These are phyloP conservation scores for Apodemus agrarius DNA, from an alignment of 2,797 vertebrate species.

Conservation along the genomic window DNA sequence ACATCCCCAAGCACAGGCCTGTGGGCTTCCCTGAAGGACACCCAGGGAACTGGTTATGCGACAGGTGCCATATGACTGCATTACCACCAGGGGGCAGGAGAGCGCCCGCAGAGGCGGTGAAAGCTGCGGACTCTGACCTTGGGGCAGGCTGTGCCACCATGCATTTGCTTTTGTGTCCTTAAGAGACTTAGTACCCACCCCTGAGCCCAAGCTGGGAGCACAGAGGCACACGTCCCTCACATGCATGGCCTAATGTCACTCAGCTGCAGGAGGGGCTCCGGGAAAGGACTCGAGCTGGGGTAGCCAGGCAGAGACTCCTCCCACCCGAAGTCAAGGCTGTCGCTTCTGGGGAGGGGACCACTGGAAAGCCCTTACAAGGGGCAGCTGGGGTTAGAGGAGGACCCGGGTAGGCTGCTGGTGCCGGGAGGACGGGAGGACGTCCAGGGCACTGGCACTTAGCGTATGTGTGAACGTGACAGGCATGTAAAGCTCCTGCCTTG, in stretches of 20 bases:
- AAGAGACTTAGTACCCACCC: not conserved
- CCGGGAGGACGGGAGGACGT: not conserved
- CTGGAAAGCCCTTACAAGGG: not conserved
- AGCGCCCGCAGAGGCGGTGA: not conserved
- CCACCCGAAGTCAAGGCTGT: not conserved
- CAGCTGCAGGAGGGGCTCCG: not conserved
- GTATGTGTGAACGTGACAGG: too few relatives aligned
- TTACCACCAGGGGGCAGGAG: constrained; percentile 33
- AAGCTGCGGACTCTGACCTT: not conserved
- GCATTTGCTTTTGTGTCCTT: not conserved
- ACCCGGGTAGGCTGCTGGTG: not conserved
- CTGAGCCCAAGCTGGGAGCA: not conserved
- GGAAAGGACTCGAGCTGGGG: not conserved
- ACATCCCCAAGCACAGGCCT: not conserved
- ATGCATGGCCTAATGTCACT: too few relatives aligned
- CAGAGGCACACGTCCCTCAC: not conserved
- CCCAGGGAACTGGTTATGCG: too few relatives aligned
- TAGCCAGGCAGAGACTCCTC: not conserved
- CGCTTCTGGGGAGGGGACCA: not conserved
- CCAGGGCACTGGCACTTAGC: not conserved
- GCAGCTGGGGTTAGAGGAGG: not conserved
- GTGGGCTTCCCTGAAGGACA: not conserved
- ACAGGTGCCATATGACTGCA: not conserved
- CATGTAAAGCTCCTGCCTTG: too few relatives aligned
- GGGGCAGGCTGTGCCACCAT: not conserved